phyloP scores from a whole-genome alignment of 2,113 vertebrate species.

The Brienomyrus brachyistius region DNA sequence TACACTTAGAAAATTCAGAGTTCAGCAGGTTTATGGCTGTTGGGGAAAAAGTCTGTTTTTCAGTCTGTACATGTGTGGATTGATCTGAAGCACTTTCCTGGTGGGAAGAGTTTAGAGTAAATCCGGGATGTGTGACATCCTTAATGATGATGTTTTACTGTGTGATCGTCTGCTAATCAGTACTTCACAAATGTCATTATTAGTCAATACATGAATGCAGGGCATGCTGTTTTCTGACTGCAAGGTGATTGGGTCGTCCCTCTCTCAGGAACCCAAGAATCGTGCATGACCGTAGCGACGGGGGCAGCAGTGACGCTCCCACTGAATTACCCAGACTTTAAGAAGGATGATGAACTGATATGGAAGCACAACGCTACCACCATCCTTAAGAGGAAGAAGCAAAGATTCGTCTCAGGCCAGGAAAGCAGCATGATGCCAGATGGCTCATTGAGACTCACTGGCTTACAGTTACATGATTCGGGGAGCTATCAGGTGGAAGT shows the following conservation, averaged over 20 bases:
- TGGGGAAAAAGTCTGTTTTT: neutral
- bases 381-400: neutral
- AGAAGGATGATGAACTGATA: neutral
- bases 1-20: neutral
- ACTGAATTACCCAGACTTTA: neutral
- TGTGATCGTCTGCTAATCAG: neutral
- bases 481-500: neutral
- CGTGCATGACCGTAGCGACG: neutral
- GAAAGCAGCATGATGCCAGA: neutral
- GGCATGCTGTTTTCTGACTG: neutral
- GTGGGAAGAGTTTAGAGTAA: neutral
- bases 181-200: neutral
- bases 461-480: neutral
- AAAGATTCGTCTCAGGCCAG: fast-evolving
- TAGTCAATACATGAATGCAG: neutral
- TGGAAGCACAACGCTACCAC: neutral
- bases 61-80: neutral
- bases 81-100: neutral
- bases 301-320: neutral
- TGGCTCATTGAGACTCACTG: neutral
- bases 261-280: neutral
- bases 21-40: neutral
- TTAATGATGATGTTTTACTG: neutral
- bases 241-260: neutral
- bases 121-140: neutral